phyloP scores from a whole-genome alignment of 2,888 invertebrate species.

The Yponomeuta plumbellus region DNA sequence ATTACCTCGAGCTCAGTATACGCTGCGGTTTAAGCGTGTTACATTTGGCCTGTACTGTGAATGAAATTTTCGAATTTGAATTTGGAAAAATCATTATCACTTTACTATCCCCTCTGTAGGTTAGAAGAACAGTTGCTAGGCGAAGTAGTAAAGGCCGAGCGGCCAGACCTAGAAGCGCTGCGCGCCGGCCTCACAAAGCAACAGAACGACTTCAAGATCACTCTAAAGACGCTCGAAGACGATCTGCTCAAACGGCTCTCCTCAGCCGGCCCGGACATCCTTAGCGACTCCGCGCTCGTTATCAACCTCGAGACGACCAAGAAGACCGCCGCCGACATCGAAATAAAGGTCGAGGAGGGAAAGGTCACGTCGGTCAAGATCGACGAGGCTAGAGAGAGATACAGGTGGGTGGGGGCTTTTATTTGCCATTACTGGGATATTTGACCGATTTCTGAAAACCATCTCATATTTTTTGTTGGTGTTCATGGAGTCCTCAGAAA shows the following conservation, averaged over 20 bases:
- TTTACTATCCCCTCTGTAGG: slow-evolving; percentile 36
- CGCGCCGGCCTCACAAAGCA: slow-evolving; percentile 91
- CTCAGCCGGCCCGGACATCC: slow-evolving; percentile 93
- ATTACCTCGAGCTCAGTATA: too few species aligned
- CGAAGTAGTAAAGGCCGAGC: slow-evolving; percentile 94
- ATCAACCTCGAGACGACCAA: slow-evolving; percentile 96
- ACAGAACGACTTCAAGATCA: slow-evolving; percentile 96
- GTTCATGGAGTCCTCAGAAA: too few species aligned
- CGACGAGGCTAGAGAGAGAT: slow-evolving; percentile 93
- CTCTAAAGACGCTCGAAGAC: slow-evolving; percentile 93
- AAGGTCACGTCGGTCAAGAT: slow-evolving; percentile 91
- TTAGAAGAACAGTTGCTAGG: slow-evolving; percentile 95
- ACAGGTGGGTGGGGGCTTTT: slow-evolving; percentile 63
- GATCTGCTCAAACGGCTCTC: slow-evolving; percentile 90
- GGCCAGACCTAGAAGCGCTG: slow-evolving; percentile 91
- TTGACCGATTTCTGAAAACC: too few species aligned
- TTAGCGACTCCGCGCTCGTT: slow-evolving; percentile 93
- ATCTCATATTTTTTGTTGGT: too few species aligned
- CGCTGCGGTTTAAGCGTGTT: too few species aligned
- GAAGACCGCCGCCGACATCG: slow-evolving; percentile 93
- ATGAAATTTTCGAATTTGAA: too few species aligned
- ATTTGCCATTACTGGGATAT: neutral
- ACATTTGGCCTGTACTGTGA: too few species aligned
- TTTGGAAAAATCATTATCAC: too few species aligned
- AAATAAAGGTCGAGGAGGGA: slow-evolving; percentile 90